Conservation (phyloP, 1,140 invertebrate genomes). For the Carcinoscorpius rotundicauda region DNA sequence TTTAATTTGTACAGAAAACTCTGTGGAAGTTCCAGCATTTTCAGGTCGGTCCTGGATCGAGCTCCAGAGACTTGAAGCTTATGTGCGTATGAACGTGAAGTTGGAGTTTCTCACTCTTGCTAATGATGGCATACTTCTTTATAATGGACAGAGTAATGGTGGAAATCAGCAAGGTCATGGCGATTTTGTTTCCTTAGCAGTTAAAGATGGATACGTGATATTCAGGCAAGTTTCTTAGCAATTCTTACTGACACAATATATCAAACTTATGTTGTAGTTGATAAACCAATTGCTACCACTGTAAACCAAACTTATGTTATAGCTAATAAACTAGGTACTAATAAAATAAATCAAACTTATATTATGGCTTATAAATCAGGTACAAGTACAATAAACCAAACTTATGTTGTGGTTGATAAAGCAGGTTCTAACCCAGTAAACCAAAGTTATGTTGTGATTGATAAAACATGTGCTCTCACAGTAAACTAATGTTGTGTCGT, state of each 20-base stretch:
- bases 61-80: conserved; percentile 54
- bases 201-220: conserved; percentile 40
- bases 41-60: conserved; percentile 37
- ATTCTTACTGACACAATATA: not conserved
- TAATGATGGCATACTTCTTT: conserved; percentile 72
- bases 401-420: too few species aligned
- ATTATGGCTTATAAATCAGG: too few species aligned
- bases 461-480: too few species aligned
- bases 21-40: conserved; percentile 33
- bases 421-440: too few species aligned
- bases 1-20: conserved; percentile 1
- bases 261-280: too few species aligned
- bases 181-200: conserved; percentile 75
- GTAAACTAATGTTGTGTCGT: too few species aligned
- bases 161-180: conserved; percentile 55
- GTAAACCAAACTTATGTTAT: too few species aligned
- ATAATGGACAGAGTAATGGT: conserved; percentile 61
- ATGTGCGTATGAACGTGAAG: conserved; percentile 75
- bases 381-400: too few species aligned
- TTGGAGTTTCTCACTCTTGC: conserved; percentile 75
- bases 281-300: too few species aligned
- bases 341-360: too few species aligned
- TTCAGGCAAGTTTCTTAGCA: conserved; percentile 27
- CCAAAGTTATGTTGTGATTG: too few species aligned
- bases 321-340: too few species aligned